Percentiles rank a stretch among this genome's conserved stretches.
These are phyloP conservation scores for Dusona sp. DNA, from an alignment of 2,888 invertebrate genomes.

Conservation along the genomic window DNA sequence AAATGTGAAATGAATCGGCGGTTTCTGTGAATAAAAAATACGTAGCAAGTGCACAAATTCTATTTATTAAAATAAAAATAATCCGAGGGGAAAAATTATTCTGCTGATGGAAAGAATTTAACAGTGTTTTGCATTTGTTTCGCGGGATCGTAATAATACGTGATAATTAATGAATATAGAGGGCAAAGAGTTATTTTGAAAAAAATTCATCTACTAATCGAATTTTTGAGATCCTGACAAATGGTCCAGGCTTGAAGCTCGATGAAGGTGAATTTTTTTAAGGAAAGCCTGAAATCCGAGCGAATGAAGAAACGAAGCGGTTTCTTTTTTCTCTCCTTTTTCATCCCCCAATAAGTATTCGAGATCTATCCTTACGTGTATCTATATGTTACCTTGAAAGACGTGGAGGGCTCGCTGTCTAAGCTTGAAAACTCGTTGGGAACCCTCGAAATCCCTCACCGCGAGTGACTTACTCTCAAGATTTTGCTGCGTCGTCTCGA, in stretches of 20 bases:
- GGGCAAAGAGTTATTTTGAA: neutral
- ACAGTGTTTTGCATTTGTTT: neutral
- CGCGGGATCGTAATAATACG: neutral
- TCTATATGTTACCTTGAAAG: slow-evolving; percentile 87
- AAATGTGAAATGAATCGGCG: neutral
- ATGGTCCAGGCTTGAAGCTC: neutral
- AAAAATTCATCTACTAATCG: neutral
- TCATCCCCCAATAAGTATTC: slow-evolving; percentile 20
- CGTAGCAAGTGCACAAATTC: neutral
- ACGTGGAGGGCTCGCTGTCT: slow-evolving; percentile 96
- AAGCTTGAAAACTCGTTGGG: slow-evolving; percentile 89
- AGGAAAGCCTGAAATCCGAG: neutral
- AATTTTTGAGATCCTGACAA: neutral
- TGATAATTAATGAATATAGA: neutral
- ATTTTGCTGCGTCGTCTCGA: slow-evolving; percentile 87
- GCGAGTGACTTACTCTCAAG: slow-evolving; percentile 89
- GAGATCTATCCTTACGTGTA: neutral
- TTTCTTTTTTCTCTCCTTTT: neutral
- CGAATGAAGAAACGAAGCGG: neutral
- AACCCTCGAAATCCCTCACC: slow-evolving; percentile 87
- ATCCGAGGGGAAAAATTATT: neutral
- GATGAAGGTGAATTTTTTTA: slow-evolving; percentile 19
- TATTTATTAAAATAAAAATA: neutral
- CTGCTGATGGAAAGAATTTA: neutral
- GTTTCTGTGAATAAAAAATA: neutral